Base-by-base conservation (phyloP, 2,888 invertebrate genomes). In the Bellardia pandia region DNA sequence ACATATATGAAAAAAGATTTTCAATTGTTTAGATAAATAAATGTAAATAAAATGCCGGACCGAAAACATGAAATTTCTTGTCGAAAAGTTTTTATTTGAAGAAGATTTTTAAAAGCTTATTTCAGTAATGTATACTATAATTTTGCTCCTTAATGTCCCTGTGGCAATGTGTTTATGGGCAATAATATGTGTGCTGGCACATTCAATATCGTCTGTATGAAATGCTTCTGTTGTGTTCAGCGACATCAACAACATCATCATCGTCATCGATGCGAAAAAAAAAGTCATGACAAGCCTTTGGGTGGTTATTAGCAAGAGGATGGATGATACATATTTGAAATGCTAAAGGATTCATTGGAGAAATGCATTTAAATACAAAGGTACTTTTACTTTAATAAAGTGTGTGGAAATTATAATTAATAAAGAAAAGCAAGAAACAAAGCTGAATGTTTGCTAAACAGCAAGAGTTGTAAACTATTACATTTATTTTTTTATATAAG, bases 231-330 rank as follows among this genome's bases (percentile, higher is more conserved):
- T 8, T 48, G n/a, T 60, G 2, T 45, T 13, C 9, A 56, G 23
- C 30, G 30, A 30, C 9, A 7, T 42, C 13, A 51, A 40, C 45
- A 6, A 53, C 76, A 33, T 48, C 30, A 53, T 42, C 58, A 37
- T 71, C 33, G 13, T 33, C 33, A 45, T 16, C 16, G 45, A 48
- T 23, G 60, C 23, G 37, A 33, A 23, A 69, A 51, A 69, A 51
- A 23, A 23, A 23, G 23, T 60, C 69, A 69, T 69, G 69, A 60
- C 69, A 79, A 60, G 23, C 69, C 69, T 48, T 69, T 69, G 69
- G 78, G 58, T 58, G 13, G 13, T 78, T 58, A 58, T 78, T 48
- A 45, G 68, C 78, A 58, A 68, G 33, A 33, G 14, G 23, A 33
- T 71, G 48, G 48, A 69, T 69, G 68, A 69, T 48, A n/a, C n/a